These are phyloP conservation scores for Dryocosmus kuriphilus DNA, from an alignment of 2,888 invertebrate species.

Conservation along the genomic window DNA sequence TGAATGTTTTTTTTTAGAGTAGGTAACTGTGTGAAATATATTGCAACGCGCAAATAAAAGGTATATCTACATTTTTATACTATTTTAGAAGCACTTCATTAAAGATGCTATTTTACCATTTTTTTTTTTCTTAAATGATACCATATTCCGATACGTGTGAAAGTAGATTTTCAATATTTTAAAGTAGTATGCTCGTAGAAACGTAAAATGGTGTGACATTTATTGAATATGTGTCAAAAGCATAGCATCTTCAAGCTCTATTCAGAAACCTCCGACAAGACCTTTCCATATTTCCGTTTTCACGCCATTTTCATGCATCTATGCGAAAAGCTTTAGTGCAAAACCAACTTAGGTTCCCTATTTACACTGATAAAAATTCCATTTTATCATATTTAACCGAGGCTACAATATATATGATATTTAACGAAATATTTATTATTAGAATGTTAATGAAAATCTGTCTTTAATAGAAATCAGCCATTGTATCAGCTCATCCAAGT, in stretches of 20 bases:
- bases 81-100: neutral
- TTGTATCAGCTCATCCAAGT: neutral
- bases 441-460: too few relatives aligned
- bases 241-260: neutral
- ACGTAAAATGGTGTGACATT: neutral
- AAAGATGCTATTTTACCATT: neutral
- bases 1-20: neutral
- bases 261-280: neutral
- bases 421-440: neutral
- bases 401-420: neutral
- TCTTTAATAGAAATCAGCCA: neutral
- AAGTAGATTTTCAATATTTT: neutral
- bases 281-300: neutral
- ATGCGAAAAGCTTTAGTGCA: neutral
- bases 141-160: neutral
- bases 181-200: neutral
- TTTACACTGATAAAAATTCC: neutral
- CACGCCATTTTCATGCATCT: neutral
- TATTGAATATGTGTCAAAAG: constrained; percentile 6
- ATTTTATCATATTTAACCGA: neutral
- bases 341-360: neutral
- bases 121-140: neutral
- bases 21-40: neutral
- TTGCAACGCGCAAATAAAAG: neutral
- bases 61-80: neutral